phyloP scores from a whole-genome alignment of 2,113 vertebrate genomes.

The Zosterops lateralis region DNA sequence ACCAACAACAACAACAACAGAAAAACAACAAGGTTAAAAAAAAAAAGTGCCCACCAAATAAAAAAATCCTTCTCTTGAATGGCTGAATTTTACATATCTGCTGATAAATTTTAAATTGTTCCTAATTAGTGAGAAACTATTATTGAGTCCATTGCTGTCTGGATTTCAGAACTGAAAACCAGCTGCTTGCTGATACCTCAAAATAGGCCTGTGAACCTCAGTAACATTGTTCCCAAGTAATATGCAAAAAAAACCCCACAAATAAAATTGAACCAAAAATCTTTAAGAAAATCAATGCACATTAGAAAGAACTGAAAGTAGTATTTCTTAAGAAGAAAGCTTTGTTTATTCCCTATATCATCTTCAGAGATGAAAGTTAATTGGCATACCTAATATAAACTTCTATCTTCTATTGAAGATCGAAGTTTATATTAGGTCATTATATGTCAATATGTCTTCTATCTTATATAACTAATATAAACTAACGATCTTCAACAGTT shows the following conservation, averaged over 20 bases:
- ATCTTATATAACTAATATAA: neutral
- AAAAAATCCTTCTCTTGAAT: neutral
- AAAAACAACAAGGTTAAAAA: fast-evolving
- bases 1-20: neutral
- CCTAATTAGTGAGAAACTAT: neutral
- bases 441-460: no score
- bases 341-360: neutral
- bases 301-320: neutral
- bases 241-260: neutral
- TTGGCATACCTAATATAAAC: neutral
- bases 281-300: neutral
- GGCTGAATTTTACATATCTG: neutral
- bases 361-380: neutral
- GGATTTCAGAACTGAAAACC: conserved; percentile 7
- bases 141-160: neutral
- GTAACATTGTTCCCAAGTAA: neutral
- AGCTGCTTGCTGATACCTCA: neutral
- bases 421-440: no score
- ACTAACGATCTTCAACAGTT: neutral
- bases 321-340: neutral
- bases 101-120: neutral
- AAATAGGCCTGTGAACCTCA: neutral
- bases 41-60: fast-evolving
- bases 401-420: no score
- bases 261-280: neutral